phyloP scores from a whole-genome alignment of 2,113 vertebrate genomes.

The Bubo scandiacus region DNA sequence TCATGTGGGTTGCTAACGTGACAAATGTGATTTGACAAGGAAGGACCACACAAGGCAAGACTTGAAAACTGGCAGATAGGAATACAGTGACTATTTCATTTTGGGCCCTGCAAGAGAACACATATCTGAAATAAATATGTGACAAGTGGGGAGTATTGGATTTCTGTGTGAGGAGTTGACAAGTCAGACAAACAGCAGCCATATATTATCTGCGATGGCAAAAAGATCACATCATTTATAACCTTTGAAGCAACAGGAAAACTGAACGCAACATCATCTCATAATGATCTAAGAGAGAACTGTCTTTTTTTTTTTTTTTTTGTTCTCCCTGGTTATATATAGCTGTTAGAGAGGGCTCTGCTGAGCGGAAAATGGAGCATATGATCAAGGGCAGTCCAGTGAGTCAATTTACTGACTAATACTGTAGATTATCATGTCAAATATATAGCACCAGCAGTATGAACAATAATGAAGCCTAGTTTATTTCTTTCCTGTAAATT shows the following conservation, averaged over 20 bases:
- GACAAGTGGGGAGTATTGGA: background rate
- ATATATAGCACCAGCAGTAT: slow-evolving; percentile 4
- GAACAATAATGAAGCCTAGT: slow-evolving; percentile 29
- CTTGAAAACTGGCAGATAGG: background rate
- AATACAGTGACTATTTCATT: background rate
- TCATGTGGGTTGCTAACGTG: background rate
- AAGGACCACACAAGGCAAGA: background rate
- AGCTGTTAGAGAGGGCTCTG: slow-evolving; percentile 27
- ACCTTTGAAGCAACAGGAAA: slow-evolving; percentile 48
- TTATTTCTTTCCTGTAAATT: slow-evolving; percentile 48
- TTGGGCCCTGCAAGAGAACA: background rate
- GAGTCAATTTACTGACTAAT: slow-evolving; percentile 68
- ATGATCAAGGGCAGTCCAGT: slow-evolving; percentile 58
- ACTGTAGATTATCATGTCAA: slow-evolving; percentile 56
- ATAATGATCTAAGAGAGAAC: slow-evolving; percentile 23
- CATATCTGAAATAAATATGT: background rate
- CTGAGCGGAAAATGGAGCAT: slow-evolving; percentile 52
- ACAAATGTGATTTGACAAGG: background rate
- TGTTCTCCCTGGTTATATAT: slow-evolving; percentile 24
- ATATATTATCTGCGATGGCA: background rate
- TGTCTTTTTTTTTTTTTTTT: background rate
- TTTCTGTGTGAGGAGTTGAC: slow-evolving; percentile 13
- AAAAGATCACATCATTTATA: slow-evolving; percentile 40
- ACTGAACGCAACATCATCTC: background rate
- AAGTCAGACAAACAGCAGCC: slow-evolving; percentile 10